Evolutionary conservation across 2,888 invertebrate genomes (phyloP).

Genomic region (Ochropleura plecta): DNA sequence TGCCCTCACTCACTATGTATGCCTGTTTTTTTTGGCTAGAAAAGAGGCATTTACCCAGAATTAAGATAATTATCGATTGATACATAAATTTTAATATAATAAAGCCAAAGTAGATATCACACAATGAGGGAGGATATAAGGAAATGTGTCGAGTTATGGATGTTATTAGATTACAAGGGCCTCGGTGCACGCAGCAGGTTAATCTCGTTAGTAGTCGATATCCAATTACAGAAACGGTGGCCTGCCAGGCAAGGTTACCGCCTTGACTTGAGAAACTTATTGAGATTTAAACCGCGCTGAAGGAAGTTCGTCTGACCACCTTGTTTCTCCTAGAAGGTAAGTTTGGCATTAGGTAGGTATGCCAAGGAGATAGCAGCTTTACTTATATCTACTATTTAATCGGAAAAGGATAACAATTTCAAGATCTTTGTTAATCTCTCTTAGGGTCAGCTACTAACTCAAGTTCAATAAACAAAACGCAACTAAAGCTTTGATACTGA

Average conservation of each 20-base stretch:
- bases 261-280: constrained; percentile 76
- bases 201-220: constrained; percentile 79
- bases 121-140: constrained; percentile 34
- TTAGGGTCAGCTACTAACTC: not conserved
- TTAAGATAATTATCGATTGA: not conserved
- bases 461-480: constrained; percentile 35
- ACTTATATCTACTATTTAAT: not conserved
- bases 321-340: constrained; percentile 31
- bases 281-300: constrained; percentile 57
- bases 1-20: no score
- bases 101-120: constrained; percentile 5
- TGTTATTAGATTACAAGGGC: constrained; percentile 80
- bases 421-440: not conserved
- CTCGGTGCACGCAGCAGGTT: constrained; percentile 74
- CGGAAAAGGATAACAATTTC: not conserved
- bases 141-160: constrained; percentile 58
- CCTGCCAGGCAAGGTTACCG: constrained; percentile 71
- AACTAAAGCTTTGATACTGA: not conserved
- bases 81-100: constrained; percentile 5
- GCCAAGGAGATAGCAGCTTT: constrained; percentile 5
- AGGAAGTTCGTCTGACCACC: constrained; percentile 8
- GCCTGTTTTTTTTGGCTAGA: not conserved
- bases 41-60: not conserved
- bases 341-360: constrained; percentile 19
- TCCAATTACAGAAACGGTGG: constrained; percentile 80